Conservation (phyloP, 2,888 invertebrate genomes). For the Diarsia brunnea region DNA sequence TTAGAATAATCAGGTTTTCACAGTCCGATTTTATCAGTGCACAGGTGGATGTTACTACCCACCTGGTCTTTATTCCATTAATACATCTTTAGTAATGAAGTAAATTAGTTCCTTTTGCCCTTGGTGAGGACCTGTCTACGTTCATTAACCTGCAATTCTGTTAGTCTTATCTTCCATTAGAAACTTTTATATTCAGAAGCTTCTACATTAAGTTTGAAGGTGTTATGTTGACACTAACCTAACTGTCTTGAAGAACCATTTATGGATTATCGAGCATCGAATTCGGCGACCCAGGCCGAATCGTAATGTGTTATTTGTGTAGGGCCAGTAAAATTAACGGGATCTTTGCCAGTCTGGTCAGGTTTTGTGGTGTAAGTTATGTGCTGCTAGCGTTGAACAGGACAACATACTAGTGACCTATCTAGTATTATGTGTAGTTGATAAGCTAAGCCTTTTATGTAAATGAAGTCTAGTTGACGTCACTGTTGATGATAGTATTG, state of each 20-base stretch:
- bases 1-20: conserved; percentile 53
- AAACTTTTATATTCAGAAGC: conserved; percentile 29
- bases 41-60: conserved; percentile 24
- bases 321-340: conserved; percentile 85
- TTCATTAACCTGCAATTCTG: conserved; percentile 24
- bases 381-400: conserved; percentile 32
- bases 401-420: conserved; percentile 3
- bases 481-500: background rate
- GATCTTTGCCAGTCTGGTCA: conserved; percentile 73
- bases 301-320: conserved; percentile 81
- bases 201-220: conserved; percentile 26
- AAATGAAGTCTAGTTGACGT: background rate
- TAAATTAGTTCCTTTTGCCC: background rate
- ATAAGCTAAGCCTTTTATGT: background rate
- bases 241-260: conserved; percentile 73
- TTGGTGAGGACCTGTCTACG: background rate
- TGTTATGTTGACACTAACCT: conserved; percentile 63
- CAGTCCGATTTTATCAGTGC: conserved; percentile 32
- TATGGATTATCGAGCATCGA: conserved; percentile 76
- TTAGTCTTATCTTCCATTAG: conserved; percentile 19
- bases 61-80: conserved; percentile 17
- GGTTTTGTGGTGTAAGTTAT: conserved; percentile 63
- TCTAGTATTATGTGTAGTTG: background rate
- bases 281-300: conserved; percentile 78
- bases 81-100: background rate